Base-by-base conservation (phyloP, 2,888 invertebrate genomes). In the Parelbella ahira region DNA sequence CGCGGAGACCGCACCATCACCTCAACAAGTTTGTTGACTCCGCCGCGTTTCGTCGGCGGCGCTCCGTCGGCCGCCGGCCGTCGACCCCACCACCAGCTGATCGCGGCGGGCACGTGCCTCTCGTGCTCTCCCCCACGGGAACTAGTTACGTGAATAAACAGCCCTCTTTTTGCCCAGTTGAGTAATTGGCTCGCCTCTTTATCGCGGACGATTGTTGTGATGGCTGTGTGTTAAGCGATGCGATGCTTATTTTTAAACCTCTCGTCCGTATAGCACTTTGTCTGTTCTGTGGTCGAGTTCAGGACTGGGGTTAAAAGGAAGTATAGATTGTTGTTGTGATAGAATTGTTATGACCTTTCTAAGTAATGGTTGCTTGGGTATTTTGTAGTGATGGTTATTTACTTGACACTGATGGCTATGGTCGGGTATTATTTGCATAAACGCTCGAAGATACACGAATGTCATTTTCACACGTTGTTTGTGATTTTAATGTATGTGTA, bases 1-100 rank as follows among this genome's bases (percentile, higher is more conserved):
- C 23, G 43, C 25, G 37, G 34, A 38, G 23, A 25, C 44, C 27
- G 11, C 44, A 15, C 33, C 41, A 19, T 39, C 39, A 4, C 18
- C 24, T 11, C 10, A 15, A 20, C 27, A 53, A 59, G 68, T 63
- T 60, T 67, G 63, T 56, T 67, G 66, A 69, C 69, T 57, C 56
- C 38, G 37, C 29, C 48, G 59, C 57, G 61, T 44, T 47, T 39
- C 39, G 42, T 13, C 34, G 44, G 38, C 60, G 28, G 10, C 32
- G 38, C n/a, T 10, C 4, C 24, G 23, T 4, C 32, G 20, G 33
- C 33, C 32, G 48, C 41, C 38, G 58, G 47, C 41, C 59, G 55
- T 53, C 57, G 57, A 58, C 56, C 60, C 50, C 45, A 29, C 43
- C 34, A 48, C 50, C 61, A 61, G 60, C 61, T 60, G 61, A 60